phyloP scores from a whole-genome alignment of 2,888 invertebrate genomes.

The Drosophila rellima region DNA sequence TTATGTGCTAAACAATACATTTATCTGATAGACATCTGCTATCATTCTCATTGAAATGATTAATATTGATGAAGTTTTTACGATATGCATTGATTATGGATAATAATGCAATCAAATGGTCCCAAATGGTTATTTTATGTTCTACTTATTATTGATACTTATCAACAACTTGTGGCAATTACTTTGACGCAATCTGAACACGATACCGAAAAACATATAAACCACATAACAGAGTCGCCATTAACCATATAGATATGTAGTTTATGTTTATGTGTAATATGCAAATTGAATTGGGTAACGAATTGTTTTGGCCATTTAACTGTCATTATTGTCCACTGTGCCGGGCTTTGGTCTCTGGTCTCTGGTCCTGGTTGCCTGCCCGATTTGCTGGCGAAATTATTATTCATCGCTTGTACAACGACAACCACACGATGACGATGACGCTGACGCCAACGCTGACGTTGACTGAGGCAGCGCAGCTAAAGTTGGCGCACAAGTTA shows the following conservation, averaged over 20 bases:
- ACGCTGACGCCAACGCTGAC: conserved; percentile 11
- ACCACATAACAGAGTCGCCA: conserved; percentile 9
- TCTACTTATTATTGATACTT: conserved; percentile 9
- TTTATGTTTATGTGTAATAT: conserved; percentile 35
- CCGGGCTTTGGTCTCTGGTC: conserved; percentile 27
- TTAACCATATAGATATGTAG: conserved; percentile 28
- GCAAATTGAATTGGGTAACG: conserved; percentile 58
- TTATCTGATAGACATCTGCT: not conserved
- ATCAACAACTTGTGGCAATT: conserved; percentile 42
- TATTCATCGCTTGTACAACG: conserved; percentile 76
- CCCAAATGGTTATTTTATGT: conserved; percentile 40
- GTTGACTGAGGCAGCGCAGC: conserved; percentile 41
- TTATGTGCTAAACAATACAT: not conserved
- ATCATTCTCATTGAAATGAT: not conserved
- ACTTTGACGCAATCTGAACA: conserved; percentile 53
- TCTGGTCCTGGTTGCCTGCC: conserved; percentile 25
- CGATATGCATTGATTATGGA: conserved; percentile 29
- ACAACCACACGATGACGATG: conserved; percentile 41
- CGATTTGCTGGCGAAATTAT: conserved; percentile 68
- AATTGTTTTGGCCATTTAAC: conserved; percentile 74
- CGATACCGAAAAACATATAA: conserved; percentile 18
- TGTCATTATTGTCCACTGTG: conserved; percentile 71
- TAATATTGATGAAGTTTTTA: not conserved
- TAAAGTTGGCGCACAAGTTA: conserved; percentile 74
- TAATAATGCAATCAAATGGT: conserved; percentile 31